phyloP scores from a whole-genome alignment of 2,888 invertebrate genomes.

The Melipona beecheii region DNA sequence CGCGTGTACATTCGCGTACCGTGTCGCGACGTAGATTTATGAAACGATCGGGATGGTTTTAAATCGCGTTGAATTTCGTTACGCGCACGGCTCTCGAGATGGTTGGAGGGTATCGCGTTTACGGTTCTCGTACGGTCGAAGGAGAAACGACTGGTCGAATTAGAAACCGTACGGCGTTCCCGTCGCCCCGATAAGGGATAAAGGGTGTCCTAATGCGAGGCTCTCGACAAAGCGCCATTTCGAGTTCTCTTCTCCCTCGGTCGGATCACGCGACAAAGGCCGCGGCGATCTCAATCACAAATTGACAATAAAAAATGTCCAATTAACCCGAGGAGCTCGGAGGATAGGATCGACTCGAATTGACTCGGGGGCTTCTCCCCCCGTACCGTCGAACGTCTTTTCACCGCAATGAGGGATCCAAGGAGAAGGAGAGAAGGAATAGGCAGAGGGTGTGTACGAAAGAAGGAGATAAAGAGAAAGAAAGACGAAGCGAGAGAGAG shows the following conservation, averaged over 20 bases:
- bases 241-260: conserved; percentile 58
- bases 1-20: background rate
- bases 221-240: conserved; percentile 77
- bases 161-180: conserved; percentile 51
- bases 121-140: conserved; percentile 35
- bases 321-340: conserved; percentile 79
- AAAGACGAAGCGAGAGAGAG: conserved; percentile 20
- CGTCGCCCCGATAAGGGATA: conserved; percentile 75
- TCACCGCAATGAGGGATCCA: conserved; percentile 62
- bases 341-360: conserved; percentile 70
- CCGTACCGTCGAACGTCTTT: conserved; percentile 63
- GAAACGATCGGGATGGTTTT: background rate
- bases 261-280: conserved; percentile 73
- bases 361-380: conserved; percentile 50
- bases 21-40: background rate
- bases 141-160: conserved; percentile 53
- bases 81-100: background rate
- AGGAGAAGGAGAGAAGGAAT: conserved; percentile 14
- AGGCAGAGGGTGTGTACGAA: conserved; percentile 26
- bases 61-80: background rate
- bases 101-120: conserved; percentile 7
- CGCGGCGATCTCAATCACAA: conserved; percentile 81
- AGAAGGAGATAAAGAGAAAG: conserved; percentile 38
- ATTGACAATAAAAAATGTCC: conserved; percentile 84
- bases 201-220: conserved; percentile 77